A percentile compares a stretch with the other conserved stretches of the same genome.
These are phyloP conservation scores for Malaclemys terrapin DNA, from an alignment of 2,113 vertebrate genomes.

Conservation along the genomic window DNA sequence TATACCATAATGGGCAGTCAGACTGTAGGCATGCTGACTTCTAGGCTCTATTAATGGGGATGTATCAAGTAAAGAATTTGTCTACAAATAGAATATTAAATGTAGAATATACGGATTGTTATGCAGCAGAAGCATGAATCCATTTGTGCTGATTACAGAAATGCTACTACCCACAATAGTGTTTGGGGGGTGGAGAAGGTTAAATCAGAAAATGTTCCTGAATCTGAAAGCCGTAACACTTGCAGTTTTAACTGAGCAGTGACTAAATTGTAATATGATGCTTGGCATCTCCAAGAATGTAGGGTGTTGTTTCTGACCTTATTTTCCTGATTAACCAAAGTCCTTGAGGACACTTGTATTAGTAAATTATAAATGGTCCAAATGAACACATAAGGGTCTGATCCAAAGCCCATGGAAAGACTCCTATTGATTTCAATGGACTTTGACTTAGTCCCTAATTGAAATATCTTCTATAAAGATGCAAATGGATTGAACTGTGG, in stretches of 20 bases:
- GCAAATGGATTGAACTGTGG: background rate
- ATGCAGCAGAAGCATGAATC: background rate
- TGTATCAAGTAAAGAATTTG: background rate
- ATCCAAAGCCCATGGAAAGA: background rate
- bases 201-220: background rate
- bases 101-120: background rate
- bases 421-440: background rate
- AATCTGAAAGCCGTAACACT: background rate
- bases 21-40: background rate
- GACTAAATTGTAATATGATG: background rate
- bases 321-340: constrained; percentile 22
- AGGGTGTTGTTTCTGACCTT: background rate
- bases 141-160: background rate
- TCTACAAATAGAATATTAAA: background rate
- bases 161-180: background rate
- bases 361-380: constrained; percentile 23
- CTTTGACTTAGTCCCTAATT: background rate
- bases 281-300: background rate
- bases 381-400: constrained; percentile 8
- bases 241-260: background rate
- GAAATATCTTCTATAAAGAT: background rate
- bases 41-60: background rate
- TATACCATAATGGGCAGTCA: background rate
- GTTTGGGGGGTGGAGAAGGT: background rate
- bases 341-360: constrained; percentile 22